Evolutionary conservation across 2,888 invertebrate genomes (phyloP).

Genomic region (Galerucella calmariensis): DNA sequence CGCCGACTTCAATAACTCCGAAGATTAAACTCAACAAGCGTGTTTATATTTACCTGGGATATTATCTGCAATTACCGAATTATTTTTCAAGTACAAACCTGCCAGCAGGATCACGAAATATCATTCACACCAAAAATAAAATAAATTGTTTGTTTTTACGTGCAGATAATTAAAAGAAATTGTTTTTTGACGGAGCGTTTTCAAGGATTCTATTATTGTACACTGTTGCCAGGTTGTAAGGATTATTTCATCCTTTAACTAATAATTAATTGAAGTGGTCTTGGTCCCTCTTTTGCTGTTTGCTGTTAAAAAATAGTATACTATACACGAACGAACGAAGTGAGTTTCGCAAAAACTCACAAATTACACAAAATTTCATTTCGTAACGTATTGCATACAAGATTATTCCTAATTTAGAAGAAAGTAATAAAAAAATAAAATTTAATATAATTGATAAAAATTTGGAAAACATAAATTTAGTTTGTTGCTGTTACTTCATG

Average conservation of each 20-base stretch:
- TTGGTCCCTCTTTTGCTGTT: too few relatives aligned
- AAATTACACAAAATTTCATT: too few relatives aligned
- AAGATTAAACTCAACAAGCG: constrained; percentile 1
- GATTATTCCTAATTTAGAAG: too few relatives aligned
- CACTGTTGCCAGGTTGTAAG: not conserved
- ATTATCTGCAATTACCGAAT: not conserved
- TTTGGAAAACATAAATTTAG: too few relatives aligned
- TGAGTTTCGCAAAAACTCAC: too few relatives aligned
- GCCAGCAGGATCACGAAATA: not conserved
- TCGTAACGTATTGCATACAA: too few relatives aligned
- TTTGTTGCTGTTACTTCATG: too few relatives aligned
- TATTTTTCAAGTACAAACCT: not conserved
- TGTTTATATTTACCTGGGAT: not conserved
- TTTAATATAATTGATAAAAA: too few relatives aligned
- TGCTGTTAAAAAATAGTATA: too few relatives aligned
- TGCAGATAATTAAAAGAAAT: not conserved
- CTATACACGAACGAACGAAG: too few relatives aligned
- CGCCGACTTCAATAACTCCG: not conserved
- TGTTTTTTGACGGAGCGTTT: not conserved
- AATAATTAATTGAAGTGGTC: not conserved
- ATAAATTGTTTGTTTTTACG: not conserved
- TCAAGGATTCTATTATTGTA: not conserved
- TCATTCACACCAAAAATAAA: not conserved
- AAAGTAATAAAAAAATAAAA: too few relatives aligned
- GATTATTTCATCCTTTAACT: not conserved